These are phyloP conservation scores for Melipona quadrifasciata DNA, from an alignment of 1,140 invertebrate genomes.

Conservation along the genomic window DNA sequence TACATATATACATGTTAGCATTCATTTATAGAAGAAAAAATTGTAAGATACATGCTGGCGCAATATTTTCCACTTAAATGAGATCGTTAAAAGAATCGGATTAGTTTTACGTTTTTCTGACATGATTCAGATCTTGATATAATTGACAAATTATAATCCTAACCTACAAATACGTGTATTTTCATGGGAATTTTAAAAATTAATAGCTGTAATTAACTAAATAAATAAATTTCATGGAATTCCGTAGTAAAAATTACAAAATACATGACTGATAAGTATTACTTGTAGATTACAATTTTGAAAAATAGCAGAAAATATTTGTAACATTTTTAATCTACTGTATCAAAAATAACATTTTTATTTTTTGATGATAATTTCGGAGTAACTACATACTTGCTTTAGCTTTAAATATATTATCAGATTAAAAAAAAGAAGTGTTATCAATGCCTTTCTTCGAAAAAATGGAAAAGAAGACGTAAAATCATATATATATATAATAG, in stretches of 20 bases:
- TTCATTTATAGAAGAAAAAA: background rate
- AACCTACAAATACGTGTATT: background rate
- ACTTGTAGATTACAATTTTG: background rate
- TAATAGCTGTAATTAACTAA: background rate
- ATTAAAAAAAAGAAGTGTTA: background rate
- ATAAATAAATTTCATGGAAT: background rate
- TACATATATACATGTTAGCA: background rate
- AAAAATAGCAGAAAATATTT: background rate
- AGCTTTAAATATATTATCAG: too few relatives aligned
- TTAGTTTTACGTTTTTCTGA: background rate
- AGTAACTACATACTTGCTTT: too few relatives aligned
- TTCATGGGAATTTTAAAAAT: background rate
- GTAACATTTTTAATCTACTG: background rate
- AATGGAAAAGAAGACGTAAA: background rate
- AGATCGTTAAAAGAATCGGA: background rate
- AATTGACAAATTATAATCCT: background rate
- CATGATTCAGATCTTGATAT: background rate
- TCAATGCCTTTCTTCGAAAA: background rate
- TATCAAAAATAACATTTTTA: background rate
- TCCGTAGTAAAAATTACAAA: background rate
- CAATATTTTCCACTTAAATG: background rate
- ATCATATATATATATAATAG: background rate
- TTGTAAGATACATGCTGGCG: background rate
- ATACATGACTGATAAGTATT: background rate
- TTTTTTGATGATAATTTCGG: background rate